phyloP scores from a whole-genome alignment of 2,113 vertebrate species.

The Calonectris borealis region DNA sequence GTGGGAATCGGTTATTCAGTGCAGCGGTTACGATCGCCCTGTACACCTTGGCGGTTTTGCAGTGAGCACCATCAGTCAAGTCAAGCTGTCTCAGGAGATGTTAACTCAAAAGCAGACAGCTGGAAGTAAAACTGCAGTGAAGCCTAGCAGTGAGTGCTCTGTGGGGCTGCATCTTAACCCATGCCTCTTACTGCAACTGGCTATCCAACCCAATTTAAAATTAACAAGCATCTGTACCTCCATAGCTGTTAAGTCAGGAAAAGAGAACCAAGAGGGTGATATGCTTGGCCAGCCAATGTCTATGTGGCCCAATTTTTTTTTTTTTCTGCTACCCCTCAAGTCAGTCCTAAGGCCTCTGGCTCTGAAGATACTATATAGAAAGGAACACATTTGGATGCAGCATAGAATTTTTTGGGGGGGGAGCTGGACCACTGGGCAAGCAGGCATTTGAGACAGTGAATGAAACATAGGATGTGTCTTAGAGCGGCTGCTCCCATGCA shows the following conservation, averaged over 20 bases:
- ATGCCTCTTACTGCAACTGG: not conserved
- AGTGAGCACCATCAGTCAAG: not conserved
- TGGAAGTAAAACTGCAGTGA: not conserved
- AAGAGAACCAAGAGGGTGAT: not conserved
- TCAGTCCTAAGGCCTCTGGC: not conserved
- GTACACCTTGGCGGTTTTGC: not conserved
- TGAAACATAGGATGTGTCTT: not conserved
- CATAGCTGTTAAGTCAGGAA: not conserved
- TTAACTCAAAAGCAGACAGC: not conserved
- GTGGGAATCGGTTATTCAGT: not conserved
- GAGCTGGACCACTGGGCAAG: not conserved
- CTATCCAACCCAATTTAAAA: not conserved
- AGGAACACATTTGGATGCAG: not conserved
- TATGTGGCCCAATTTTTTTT: accelerated
- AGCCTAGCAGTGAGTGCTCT: not conserved
- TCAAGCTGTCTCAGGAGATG: not conserved
- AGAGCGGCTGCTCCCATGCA: not conserved
- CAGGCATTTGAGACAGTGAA: not conserved
- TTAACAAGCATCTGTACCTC: not conserved
- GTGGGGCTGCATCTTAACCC: not conserved
- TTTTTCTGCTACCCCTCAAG: not conserved
- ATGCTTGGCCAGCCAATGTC: not conserved
- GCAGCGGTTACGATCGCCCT: not conserved
- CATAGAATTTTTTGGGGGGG: not conserved
- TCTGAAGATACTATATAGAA: not conserved